Base-by-base conservation (phyloP, 2,888 invertebrate species). In the Idaea aversata region DNA sequence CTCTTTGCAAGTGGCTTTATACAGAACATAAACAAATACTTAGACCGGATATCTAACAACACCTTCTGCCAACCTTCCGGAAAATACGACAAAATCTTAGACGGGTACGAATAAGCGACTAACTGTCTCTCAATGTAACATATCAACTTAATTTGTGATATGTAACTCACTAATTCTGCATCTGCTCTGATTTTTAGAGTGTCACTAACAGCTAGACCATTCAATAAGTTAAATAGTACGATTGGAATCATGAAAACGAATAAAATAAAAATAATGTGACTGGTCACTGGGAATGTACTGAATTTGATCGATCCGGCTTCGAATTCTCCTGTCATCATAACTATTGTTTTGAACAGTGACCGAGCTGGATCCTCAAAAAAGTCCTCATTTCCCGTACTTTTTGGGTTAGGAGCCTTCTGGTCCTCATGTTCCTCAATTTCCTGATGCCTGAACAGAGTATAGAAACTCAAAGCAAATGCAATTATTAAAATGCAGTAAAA, bases 301-400 rank as follows among this genome's bases (percentile, higher is more conserved):
- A 97, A 97, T 62, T 96, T 95, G 61, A 97, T 95, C 10, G 95
- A 95, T n/a, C 95, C 94, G 0, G 97, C 97, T 78, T 97, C 97
- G 75, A 97, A 97, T 86, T 97, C 97, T 13, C 97, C 97, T 0
- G 97, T 97, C 72, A 97, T 91, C 97, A 97, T 97, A 0, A 97
- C 96, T 34, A 97, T 95, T 0, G 97, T 97, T 88, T 97, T 97
- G 74, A 97, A 96, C 57, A 97, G 80, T 0, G 97, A 96, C 68
- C 94, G 93, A 4, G 94, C 95, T 0, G 96, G 96, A 83, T 95
- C 94, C 2, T 93, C 91, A 75, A 97, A 97, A 72, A 95, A 95
- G 64, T 95, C 94, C 73, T 81, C 84, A 62, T 85, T 86, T 5
- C 75, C 87, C 0, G 79, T 76, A 57, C 77, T 83, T 64, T 93